Percentiles rank a stretch among this genome's conserved stretches.
phyloP scores from a whole-genome alignment of 2,888 invertebrate species.

The Papilio elwesi region DNA sequence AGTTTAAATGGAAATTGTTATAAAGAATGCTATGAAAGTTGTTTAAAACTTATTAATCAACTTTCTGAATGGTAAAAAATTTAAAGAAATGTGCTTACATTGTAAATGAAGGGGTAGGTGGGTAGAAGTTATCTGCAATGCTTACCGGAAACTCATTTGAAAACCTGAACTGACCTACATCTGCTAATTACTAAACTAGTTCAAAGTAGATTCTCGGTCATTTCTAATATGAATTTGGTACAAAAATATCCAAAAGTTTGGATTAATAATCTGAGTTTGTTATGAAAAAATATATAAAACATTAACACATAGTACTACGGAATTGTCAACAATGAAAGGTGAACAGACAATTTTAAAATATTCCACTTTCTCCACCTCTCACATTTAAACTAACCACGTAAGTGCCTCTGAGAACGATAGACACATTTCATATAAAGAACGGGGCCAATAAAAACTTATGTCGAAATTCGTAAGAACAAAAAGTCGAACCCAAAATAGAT shows the following conservation, averaged over 20 bases:
- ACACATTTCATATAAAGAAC: slow-evolving; percentile 15
- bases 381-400: slow-evolving; percentile 19
- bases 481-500: slow-evolving; percentile 69
- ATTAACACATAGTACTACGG: slow-evolving; percentile 53
- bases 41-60: too few relatives aligned
- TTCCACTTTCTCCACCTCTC: slow-evolving; percentile 51
- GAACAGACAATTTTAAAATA: slow-evolving; percentile 56
- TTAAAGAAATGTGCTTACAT: too few relatives aligned
- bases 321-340: slow-evolving; percentile 61
- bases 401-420: slow-evolving; percentile 12
- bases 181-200: not conserved
- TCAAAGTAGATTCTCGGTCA: slow-evolving; percentile 10
- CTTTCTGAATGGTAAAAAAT: too few relatives aligned
- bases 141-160: not conserved
- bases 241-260: slow-evolving; percentile 7
- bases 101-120: too few relatives aligned
- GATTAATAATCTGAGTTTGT: not conserved
- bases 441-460: slow-evolving; percentile 40
- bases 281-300: slow-evolving; percentile 42
- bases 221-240: not conserved
- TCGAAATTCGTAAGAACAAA: slow-evolving; percentile 54
- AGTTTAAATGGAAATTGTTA: too few relatives aligned
- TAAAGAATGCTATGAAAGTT: too few relatives aligned
- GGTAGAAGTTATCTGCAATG: not conserved
- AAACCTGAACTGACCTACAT: not conserved